These are phyloP conservation scores for Gila robusta DNA, from an alignment of 2,797 vertebrate genomes.

Conservation along the genomic window DNA sequence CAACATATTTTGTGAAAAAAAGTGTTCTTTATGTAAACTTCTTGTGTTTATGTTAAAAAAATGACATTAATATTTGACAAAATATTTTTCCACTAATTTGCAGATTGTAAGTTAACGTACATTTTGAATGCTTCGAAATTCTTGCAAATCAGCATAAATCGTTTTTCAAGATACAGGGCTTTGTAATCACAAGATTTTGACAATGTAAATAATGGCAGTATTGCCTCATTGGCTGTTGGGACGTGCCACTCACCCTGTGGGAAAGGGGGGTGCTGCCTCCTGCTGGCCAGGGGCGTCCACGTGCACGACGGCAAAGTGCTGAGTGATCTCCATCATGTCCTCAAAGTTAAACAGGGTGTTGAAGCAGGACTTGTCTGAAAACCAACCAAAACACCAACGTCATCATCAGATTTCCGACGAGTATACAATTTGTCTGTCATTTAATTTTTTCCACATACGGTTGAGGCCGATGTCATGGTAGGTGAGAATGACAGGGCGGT, in stretches of 20 bases:
- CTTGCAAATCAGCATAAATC: neutral
- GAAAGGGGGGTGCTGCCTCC: slow-evolving; percentile 92
- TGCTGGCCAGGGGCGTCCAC: slow-evolving; percentile 97
- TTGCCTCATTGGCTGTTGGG: neutral
- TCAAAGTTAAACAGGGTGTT: slow-evolving; percentile 98
- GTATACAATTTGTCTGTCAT: neutral
- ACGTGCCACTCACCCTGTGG: slow-evolving; percentile 82
- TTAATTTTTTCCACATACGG: slow-evolving; percentile 82
- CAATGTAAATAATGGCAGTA: neutral
- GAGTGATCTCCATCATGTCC: slow-evolving; percentile 98
- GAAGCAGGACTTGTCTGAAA: slow-evolving; percentile 96
- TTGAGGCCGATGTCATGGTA: slow-evolving; percentile 99
- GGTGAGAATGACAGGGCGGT: slow-evolving; percentile 95
- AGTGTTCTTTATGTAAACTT: too few species aligned
- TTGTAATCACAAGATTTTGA: neutral
- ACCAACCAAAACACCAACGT: slow-evolving; percentile 35
- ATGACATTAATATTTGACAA: too few species aligned
- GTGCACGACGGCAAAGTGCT: slow-evolving; percentile 95
- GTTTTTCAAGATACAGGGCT: neutral
- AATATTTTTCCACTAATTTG: too few species aligned
- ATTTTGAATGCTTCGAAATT: neutral
- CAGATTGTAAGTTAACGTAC: too few species aligned
- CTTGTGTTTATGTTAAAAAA: too few species aligned
- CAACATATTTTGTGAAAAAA: too few species aligned
- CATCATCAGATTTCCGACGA: neutral